phyloP scores from a whole-genome alignment of 64 coral and sea anemone genomes.

The Porites lutea region DNA sequence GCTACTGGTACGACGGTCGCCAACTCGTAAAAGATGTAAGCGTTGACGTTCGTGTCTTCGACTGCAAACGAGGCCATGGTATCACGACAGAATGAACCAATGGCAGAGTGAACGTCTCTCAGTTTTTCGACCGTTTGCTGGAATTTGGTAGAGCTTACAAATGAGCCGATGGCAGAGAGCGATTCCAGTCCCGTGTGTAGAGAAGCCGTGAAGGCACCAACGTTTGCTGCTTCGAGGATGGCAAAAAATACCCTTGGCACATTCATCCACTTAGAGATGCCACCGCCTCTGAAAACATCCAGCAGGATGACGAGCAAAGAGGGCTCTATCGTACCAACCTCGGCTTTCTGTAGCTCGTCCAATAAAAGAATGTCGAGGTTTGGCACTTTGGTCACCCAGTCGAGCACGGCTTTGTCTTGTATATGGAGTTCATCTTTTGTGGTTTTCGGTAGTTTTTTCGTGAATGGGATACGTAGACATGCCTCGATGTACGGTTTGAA shows the following conservation, averaged over 20 bases:
- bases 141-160: neutral
- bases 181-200: neutral
- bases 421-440: fast-evolving
- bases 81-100: neutral
- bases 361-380: neutral
- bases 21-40: neutral
- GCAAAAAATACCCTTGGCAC: neutral
- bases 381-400: neutral
- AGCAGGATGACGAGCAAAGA: neutral
- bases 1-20: neutral
- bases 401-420: neutral
- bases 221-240: neutral
- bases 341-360: neutral
- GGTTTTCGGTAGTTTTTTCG: neutral
- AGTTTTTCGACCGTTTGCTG: neutral
- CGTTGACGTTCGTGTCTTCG: neutral
- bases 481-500: neutral
- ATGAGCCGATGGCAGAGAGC: neutral
- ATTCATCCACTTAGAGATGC: slow-evolving; percentile 6
- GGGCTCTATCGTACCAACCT: too few species aligned
- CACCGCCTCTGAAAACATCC: neutral
- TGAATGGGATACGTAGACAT: neutral
- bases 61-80: neutral
- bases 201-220: neutral
- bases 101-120: neutral